phyloP scores from a whole-genome alignment of 2,797 vertebrate species.

The Tragelaphus eurycerus region DNA sequence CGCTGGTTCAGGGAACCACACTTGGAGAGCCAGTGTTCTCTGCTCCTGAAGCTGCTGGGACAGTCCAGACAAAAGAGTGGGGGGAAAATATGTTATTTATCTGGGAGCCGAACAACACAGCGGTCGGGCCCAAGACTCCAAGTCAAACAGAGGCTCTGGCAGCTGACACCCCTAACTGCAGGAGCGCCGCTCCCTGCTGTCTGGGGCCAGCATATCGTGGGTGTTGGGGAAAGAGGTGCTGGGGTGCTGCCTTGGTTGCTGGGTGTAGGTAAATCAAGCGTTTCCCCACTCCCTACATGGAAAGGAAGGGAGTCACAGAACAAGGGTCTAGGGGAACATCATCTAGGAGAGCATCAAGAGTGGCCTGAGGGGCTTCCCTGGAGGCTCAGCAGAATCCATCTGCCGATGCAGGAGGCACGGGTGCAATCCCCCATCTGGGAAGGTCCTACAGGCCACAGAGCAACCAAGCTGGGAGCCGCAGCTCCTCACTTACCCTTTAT shows the following conservation, averaged over 20 bases:
- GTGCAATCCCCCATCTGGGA: not conserved
- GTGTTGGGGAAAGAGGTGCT: fast-evolving
- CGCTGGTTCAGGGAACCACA: not conserved
- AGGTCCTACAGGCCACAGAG: not conserved
- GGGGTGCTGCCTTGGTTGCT: not conserved
- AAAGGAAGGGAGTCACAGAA: not conserved
- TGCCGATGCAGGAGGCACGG: not conserved
- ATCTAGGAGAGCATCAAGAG: not conserved
- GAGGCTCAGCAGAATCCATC: not conserved
- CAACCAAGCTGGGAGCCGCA: not conserved
- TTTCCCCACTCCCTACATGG: too few relatives aligned
- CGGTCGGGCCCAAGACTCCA: fast-evolving
- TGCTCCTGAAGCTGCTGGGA: fast-evolving
- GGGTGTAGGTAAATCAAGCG: too few relatives aligned
- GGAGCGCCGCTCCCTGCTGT: fast-evolving
- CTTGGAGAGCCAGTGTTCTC: fast-evolving
- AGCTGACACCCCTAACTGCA: fast-evolving
- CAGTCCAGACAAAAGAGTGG: not conserved
- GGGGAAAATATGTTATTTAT: fast-evolving
- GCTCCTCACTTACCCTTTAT: not conserved
- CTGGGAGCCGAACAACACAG: not conserved
- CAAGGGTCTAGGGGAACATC: fast-evolving
- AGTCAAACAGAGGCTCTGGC: fast-evolving
- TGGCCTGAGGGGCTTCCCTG: not conserved
- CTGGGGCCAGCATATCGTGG: fast-evolving